Evolutionary conservation across 2,113 vertebrate genomes (phyloP), one percentile per base, ranked within the genome.

Genomic region (Carassius gibelio): DNA sequence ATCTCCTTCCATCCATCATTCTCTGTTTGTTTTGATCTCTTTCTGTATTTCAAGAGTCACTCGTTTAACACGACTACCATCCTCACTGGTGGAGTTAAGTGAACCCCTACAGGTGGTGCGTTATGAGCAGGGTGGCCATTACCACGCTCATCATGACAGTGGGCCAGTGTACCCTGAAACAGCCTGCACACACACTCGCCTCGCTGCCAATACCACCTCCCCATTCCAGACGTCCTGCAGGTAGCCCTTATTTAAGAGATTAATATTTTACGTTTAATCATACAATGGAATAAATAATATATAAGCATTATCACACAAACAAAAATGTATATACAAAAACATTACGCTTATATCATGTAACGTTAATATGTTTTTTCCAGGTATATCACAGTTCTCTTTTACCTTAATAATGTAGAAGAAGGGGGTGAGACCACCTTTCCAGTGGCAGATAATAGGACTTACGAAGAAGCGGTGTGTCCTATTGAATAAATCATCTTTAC

Each of bases 341-440:
- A 69, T 14, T 8, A 36, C 19, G 30, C 36, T 38, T 38, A 19
- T 69, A 42, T 14, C 50, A 52, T 52, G 50, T 52, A 15, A 15
- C 15, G 5, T 52, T 8, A 6, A 17, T 30, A 14, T 26, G 87
- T 82, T 69, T 89, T 90, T 95, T 93, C 88, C 93, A 99, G 98
- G 94, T 99, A 99, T 72, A 96, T 98, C 93, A 99, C 98, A 0
- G 97, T 99, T 91, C 96, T 99, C 90, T 98, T 98, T 95, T 99
- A 99, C 94, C 94, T 99, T 94, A 99, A 99, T 95, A 97, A 97
- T 72, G 98, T 99, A 90, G 96, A 97, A n/a, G 96, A 95, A 83
- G 98, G 98, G 52, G 98, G 98, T 1, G 98, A 99, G 93, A 99
- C 98, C 0, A 96, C 97, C 86, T 99, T 99, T 92, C 98, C 98